Conservation (phyloP, 2,113 vertebrate species). For the Platysternon megacephalum region DNA sequence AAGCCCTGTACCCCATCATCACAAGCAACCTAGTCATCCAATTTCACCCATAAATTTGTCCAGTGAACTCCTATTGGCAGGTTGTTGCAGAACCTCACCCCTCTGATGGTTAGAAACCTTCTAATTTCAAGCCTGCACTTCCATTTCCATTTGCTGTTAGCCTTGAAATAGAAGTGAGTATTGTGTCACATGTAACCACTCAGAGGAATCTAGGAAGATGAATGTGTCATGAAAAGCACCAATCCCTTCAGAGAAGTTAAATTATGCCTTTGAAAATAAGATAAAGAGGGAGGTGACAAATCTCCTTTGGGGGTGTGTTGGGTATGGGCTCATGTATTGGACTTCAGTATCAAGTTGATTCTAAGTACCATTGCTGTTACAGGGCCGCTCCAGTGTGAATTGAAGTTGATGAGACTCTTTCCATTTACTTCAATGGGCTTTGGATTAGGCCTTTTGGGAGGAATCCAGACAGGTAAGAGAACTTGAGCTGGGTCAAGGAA, state of each 20-base stretch:
- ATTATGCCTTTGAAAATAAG: background rate
- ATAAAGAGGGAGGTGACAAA: rapidly evolving
- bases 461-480: background rate
- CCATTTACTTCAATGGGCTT: background rate
- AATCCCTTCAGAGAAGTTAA: background rate
- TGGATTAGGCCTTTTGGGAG: background rate
- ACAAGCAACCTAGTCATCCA: background rate
- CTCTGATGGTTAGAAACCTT: background rate
- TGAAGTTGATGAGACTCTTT: background rate
- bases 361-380: background rate
- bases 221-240: background rate
- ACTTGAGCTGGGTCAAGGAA: rapidly evolving
- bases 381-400: rapidly evolving
- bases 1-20: background rate
- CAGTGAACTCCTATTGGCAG: background rate
- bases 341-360: background rate
- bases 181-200: background rate
- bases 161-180: background rate
- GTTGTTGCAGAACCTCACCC: background rate
- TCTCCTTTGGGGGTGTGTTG: background rate
- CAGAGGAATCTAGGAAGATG: background rate
- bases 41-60: background rate
- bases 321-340: background rate
- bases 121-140: background rate
- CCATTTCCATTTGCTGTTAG: background rate